These are phyloP conservation scores for Galeopterus variegatus DNA, from an alignment of 2,113 vertebrate species.

Conservation along the genomic window DNA sequence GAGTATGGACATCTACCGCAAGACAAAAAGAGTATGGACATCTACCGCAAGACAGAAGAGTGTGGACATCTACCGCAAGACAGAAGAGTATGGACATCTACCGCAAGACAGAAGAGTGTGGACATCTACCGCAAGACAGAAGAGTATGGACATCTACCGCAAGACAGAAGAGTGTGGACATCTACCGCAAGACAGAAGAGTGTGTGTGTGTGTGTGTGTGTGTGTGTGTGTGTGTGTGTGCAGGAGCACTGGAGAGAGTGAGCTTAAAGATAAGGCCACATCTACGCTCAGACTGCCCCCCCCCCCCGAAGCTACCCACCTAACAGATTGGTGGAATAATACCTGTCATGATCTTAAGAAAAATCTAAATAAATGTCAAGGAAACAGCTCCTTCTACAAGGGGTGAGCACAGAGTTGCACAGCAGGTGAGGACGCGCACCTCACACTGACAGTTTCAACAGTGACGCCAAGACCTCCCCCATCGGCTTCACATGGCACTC, in stretches of 20 bases:
- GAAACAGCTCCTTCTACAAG: not conserved
- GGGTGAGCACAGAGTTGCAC: not conserved
- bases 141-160: no score
- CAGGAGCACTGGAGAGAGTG: slow-evolving; percentile 82
- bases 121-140: no score
- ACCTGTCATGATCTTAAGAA: slow-evolving; percentile 36
- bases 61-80: no score
- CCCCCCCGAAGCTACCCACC: slow-evolving; percentile 20
- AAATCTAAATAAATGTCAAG: not conserved
- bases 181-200: slow-evolving; percentile 84
- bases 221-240: not conserved
- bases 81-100: slow-evolving; percentile 76
- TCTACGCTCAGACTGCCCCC: slow-evolving; percentile 87
- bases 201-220: no score
- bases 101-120: slow-evolving; percentile 77
- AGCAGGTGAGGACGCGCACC: not conserved
- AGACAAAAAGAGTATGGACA: no score
- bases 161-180: slow-evolving; percentile 62
- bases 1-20: no score
- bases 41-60: no score
- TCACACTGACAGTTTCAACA: not conserved
- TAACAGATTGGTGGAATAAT: not conserved
- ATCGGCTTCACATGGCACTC: not conserved
- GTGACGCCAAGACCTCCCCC: not conserved
- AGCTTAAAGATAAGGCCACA: slow-evolving; percentile 82